Evolutionary conservation across 2,797 vertebrate genomes (phyloP), one percentile per base, ranked within the genome.

Genomic region (Perodicticus potto): DNA sequence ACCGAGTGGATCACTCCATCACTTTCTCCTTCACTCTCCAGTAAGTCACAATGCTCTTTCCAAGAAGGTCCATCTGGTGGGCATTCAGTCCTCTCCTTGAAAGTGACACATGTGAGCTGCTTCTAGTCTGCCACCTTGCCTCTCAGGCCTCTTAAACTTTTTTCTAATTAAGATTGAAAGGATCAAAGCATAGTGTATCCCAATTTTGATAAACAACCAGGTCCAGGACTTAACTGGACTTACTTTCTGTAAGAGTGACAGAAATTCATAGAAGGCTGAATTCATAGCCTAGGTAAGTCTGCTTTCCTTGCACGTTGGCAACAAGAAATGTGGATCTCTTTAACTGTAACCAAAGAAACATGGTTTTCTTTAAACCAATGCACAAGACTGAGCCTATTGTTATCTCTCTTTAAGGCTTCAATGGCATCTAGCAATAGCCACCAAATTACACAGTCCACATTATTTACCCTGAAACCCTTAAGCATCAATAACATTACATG

Each of bases 361-460:
- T 69, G 40, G 73, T n/a, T 93, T 93, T 57, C 37, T 93, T 89
- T 85, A 93, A 86, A 63, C 27, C 80, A 77, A 34, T 86, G 70
- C 88, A 16, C 25, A 40, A 84, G 7, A 81, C 65, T 81, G 25
- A 78, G 14, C 23, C 53, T 73, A 25, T 65, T 23, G 20, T 87
- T 92, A 91, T 84, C 45, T 81, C 11, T 93, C 37, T 69, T 89
- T 67, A 88, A 78, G 43, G 22, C 0, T 37, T 81, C 77, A 92
- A 77, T 37, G 40, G 29, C 40, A 61, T n/a, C 83, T 27, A 94
- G 23, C 27, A 70, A 91, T 32, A 78, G 4, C 29, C 78, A 81
- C 45, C 67, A 88, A 67, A 57, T 74, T 77, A 10, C 3, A 61
- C 45, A 78, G 2, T 61, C 17, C 32, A 67, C 22, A 63, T 29